Conservation (phyloP, 1,140 invertebrate genomes). For the Leptopilina boulardi region DNA sequence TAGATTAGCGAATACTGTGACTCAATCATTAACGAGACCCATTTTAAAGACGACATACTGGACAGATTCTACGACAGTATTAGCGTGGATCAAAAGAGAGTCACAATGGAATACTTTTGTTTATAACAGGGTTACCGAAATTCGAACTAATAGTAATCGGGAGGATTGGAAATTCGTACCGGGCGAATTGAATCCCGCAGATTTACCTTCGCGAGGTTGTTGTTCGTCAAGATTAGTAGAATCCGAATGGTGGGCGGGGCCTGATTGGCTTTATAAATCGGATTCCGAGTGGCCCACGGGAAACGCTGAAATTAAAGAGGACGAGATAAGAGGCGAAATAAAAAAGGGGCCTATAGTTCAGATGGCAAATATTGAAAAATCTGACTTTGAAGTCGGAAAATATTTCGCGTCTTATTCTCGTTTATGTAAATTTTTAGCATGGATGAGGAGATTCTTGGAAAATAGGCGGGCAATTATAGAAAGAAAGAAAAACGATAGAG, state of each 20-base stretch:
- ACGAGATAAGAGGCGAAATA: constrained; percentile 37
- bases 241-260: constrained; percentile 68
- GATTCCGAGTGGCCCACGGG: constrained; percentile 38
- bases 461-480: constrained; percentile 44
- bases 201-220: constrained; percentile 69
- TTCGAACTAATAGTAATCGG: constrained; percentile 7
- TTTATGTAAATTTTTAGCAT: constrained; percentile 55
- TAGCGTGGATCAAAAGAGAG: constrained; percentile 42
- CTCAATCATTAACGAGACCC: constrained; percentile 35
- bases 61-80: constrained; percentile 42
- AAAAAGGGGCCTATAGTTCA: constrained; percentile 39
- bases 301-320: constrained; percentile 19
- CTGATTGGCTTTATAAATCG: constrained; percentile 56
- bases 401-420: constrained; percentile 56
- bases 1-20: constrained; percentile 6
- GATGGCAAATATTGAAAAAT: constrained; percentile 6
- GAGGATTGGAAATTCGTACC: constrained; percentile 34
- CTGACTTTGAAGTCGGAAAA: constrained; percentile 17
- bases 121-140: constrained; percentile 42
- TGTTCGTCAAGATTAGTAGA: constrained; percentile 55
- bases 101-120: constrained; percentile 42
- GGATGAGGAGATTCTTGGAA: constrained; percentile 54
- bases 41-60: constrained; percentile 32
- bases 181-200: constrained; percentile 64
- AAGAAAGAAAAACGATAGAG: constrained; percentile 8